Evolutionary conservation across 1,140 invertebrate genomes (phyloP), one percentile per base, ranked within the genome.

Genomic region (Ooceraea biroi): DNA sequence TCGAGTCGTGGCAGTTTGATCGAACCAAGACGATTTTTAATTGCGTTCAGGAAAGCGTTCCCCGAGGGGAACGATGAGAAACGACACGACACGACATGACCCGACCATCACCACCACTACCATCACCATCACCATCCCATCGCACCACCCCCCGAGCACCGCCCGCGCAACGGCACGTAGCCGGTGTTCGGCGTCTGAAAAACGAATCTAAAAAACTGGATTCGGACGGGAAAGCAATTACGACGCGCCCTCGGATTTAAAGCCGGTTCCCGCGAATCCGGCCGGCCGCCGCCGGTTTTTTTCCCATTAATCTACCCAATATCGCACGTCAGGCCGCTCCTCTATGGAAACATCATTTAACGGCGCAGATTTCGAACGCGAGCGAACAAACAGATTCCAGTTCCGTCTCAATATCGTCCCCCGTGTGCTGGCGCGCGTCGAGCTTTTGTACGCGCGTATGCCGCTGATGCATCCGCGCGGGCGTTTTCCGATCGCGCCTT

Each of bases 181-280:
- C 1, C 19, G 11, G 8, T 50, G 44, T 30, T 44, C 36, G 63
- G 14, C 63, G 19, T 27, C 22, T 69, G 19, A 80, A 77, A 63
- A 68, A 69, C 36, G 57, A 46, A 19, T 60, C 17, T 25, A 69
- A 68, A 68, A 57, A 58, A 71, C 30, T 19, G 76, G 4, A 80
- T 30, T 57, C n/a, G 50, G 36, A 80, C 36, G 76, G 57, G 76
- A 80, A 80, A 80, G 76, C 76, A 80, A 80, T 80, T 80, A 80
- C 76, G 25, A 36, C 36, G 36, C 52, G 17, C 14, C 11, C 65
- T 69, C 76, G 76, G 63, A 69, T 78, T 78, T 78, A 69, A 78
- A 69, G 27, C 36, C 14, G 22, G 36, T 36, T 7, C 63, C 41
- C 63, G 61, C 46, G 46, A 10, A 25, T 41, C 44, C 50, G 48